Evolutionary conservation across 1,140 invertebrate species (phyloP).

Genomic region (Chymomyza costata): DNA sequence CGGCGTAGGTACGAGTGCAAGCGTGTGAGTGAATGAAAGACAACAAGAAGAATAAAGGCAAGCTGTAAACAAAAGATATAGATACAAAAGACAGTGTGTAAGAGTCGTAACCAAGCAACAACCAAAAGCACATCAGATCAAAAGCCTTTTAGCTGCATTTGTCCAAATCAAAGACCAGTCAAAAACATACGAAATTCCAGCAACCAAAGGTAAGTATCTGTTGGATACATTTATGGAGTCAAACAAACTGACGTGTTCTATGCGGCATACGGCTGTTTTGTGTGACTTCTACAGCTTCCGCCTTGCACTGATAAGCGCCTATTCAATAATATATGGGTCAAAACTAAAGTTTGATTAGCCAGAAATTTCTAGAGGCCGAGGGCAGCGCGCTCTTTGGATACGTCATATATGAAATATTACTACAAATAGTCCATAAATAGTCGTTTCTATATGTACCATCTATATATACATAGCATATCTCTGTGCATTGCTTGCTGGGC

Average conservation of each 20-base stretch:
- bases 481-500: too few relatives aligned
- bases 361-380: constrained; percentile 45
- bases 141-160: too few relatives aligned
- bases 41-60: constrained; percentile 7
- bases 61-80: constrained; percentile 32
- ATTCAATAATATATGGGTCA: constrained; percentile 46
- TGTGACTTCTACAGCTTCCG: constrained; percentile 39
- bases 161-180: constrained; percentile 37
- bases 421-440: constrained; percentile 9
- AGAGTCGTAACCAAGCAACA: too few relatives aligned
- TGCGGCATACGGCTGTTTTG: constrained; percentile 4
- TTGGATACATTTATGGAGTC: neutral
- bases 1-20: neutral
- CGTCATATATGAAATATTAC: too few relatives aligned
- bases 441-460: constrained; percentile 7
- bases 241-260: constrained; percentile 48
- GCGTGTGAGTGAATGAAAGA: constrained; percentile 1
- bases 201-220: constrained; percentile 28
- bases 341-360: constrained; percentile 47
- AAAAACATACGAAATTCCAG: constrained; percentile 38
- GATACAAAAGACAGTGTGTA: constrained; percentile 2
- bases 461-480: constrained; percentile 1
- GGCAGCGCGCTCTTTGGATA: too few relatives aligned
- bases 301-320: constrained; percentile 48
- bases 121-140: too few relatives aligned